phyloP scores from a whole-genome alignment of 2,113 vertebrate species.

The Ptilorrhoa leucosticta region DNA sequence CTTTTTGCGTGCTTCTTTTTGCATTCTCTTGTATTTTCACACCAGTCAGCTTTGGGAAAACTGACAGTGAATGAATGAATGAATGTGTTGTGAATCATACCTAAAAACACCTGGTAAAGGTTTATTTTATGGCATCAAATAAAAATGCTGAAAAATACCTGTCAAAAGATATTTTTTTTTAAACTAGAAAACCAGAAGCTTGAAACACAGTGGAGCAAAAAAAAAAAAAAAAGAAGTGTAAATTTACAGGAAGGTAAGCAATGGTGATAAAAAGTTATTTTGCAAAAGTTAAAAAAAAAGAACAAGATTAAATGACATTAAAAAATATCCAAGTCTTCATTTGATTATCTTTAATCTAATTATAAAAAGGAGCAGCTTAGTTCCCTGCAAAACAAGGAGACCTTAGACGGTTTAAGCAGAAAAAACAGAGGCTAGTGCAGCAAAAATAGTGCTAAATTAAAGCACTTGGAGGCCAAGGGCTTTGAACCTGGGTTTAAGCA shows the following conservation, averaged over 20 bases:
- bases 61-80: neutral
- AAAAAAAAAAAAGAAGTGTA: neutral
- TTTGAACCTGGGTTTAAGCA: conserved; percentile 84
- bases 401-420: conserved; percentile 73
- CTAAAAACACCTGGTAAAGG: conserved; percentile 9
- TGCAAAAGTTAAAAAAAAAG: neutral
- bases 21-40: neutral
- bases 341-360: conserved; percentile 79
- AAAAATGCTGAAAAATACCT: conserved; percentile 55
- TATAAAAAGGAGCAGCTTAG: conserved; percentile 70
- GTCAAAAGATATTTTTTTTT: neutral
- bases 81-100: neutral
- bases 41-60: neutral
- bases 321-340: conserved; percentile 72
- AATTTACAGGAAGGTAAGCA: conserved; percentile 54
- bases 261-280: conserved; percentile 33
- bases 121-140: conserved; percentile 53
- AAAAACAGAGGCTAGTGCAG: conserved; percentile 67
- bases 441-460: conserved; percentile 81
- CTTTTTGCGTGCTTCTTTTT: neutral
- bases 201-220: neutral
- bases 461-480: conserved; percentile 77
- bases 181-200: conserved; percentile 35
- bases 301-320: conserved; percentile 67
- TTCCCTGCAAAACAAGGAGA: conserved; percentile 73